Percentiles rank a stretch among this genome's conserved stretches.
phyloP scores from a whole-genome alignment of 2,888 invertebrate species.

The Melipona bicolor region DNA sequence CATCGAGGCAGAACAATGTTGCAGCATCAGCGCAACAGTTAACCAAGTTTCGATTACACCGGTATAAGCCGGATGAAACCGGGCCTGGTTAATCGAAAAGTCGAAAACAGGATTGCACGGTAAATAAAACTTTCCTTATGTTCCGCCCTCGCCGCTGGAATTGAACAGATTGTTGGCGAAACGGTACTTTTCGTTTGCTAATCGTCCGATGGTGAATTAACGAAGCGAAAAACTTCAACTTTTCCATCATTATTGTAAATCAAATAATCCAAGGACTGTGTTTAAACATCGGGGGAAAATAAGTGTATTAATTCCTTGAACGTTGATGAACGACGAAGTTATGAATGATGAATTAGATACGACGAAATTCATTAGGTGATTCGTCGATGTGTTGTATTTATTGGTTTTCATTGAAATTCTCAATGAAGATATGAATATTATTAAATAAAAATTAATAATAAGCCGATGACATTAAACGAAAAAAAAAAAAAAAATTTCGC shows the following conservation, averaged over 20 bases:
- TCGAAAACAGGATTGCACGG: conserved; percentile 15
- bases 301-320: too few relatives aligned
- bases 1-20: not conserved
- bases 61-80: conserved; percentile 7
- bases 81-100: conserved; percentile 31
- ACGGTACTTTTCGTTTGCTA: conserved; percentile 10
- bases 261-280: too few relatives aligned
- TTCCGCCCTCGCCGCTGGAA: not conserved
- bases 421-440: too few relatives aligned
- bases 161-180: conserved; percentile 31
- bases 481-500: not conserved
- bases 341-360: too few relatives aligned
- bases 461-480: too few relatives aligned
- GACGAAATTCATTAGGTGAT: too few relatives aligned
- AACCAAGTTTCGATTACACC: conserved; percentile 41
- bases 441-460: too few relatives aligned
- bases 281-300: too few relatives aligned
- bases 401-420: too few relatives aligned
- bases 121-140: conserved; percentile 36
- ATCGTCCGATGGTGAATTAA: not conserved
- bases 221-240: not conserved
- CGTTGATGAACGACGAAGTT: too few relatives aligned
- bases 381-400: too few relatives aligned
- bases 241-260: too few relatives aligned
- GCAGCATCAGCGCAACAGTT: conserved; percentile 24